Evolutionary conservation across 2,888 invertebrate species (phyloP).

Genomic region (Lucinisca nassula): DNA sequence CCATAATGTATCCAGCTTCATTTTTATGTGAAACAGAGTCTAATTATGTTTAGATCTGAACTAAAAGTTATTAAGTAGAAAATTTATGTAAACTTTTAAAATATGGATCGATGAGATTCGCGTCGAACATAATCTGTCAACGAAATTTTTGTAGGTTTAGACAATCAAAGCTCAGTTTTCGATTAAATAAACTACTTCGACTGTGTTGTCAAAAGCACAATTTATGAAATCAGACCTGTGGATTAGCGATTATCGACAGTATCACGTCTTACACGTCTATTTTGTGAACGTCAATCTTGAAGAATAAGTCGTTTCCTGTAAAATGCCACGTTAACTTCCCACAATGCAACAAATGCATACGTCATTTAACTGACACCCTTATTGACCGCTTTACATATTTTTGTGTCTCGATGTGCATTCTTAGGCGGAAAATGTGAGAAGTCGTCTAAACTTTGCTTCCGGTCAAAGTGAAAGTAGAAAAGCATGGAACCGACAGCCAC

Average conservation of each 20-base stretch:
- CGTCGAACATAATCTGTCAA: neutral
- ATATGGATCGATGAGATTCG: neutral
- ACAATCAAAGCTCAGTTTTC: neutral
- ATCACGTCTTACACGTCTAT: neutral
- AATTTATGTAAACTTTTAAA: no score
- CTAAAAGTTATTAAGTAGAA: no score
- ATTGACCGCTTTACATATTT: no score
- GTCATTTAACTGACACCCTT: no score
- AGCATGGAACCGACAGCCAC: neutral
- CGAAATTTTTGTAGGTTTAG: neutral
- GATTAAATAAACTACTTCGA: no score
- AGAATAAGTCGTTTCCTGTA: neutral
- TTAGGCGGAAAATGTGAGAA: no score
- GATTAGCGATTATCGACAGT: neutral
- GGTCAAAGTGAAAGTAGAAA: conserved; percentile 3
- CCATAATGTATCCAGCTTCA: neutral
- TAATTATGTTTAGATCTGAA: no score
- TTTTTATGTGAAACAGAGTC: neutral
- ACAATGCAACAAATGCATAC: conserved; percentile 60
- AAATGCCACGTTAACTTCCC: conserved; percentile 75
- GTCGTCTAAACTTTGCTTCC: neutral
- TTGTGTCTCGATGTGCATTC: no score
- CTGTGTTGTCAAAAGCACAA: no score
- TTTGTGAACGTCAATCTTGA: neutral
- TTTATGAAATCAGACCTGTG: neutral